Evolutionary conservation across 2,797 vertebrate genomes (phyloP).

Genomic region (Bothrops alternatus): DNA sequence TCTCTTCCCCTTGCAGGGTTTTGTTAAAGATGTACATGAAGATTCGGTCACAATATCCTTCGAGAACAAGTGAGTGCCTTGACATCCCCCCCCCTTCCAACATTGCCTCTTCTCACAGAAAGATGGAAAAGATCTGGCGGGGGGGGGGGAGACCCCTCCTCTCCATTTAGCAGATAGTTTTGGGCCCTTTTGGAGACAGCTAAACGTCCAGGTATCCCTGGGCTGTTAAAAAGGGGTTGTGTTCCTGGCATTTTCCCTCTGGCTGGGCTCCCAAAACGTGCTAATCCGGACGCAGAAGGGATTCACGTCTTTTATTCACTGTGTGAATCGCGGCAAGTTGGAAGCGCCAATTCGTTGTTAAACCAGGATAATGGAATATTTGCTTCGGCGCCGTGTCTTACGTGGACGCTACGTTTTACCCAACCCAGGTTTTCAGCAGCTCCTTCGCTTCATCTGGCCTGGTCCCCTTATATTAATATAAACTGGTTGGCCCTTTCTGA

Average conservation of each 20-base stretch:
- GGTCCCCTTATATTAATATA: not conserved
- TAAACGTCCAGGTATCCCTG: not conserved
- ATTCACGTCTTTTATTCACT: rapidly evolving
- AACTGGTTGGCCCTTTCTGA: not conserved
- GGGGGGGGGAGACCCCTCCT: rapidly evolving
- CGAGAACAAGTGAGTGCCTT: constrained; percentile 89
- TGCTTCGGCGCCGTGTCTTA: not conserved
- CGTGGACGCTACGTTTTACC: not conserved
- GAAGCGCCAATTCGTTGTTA: not conserved
- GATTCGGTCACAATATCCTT: constrained; percentile 91
- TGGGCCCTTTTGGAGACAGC: not conserved
- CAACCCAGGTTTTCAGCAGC: not conserved
- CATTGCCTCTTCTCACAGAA: too few relatives aligned
- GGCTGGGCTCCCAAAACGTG: not conserved
- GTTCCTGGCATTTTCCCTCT: not conserved
- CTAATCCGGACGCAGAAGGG: too few relatives aligned
- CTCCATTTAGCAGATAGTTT: not conserved
- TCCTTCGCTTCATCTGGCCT: not conserved
- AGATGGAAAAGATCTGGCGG: not conserved
- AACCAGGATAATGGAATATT: not conserved
- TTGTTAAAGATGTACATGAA: constrained; percentile 91
- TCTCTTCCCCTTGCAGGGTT: constrained; percentile 73
- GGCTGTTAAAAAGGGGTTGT: not conserved
- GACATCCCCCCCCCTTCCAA: rapidly evolving
- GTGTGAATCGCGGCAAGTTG: not conserved